Conservation (phyloP, 2,797 vertebrate species). For the Pachyuromys duprasi region DNA sequence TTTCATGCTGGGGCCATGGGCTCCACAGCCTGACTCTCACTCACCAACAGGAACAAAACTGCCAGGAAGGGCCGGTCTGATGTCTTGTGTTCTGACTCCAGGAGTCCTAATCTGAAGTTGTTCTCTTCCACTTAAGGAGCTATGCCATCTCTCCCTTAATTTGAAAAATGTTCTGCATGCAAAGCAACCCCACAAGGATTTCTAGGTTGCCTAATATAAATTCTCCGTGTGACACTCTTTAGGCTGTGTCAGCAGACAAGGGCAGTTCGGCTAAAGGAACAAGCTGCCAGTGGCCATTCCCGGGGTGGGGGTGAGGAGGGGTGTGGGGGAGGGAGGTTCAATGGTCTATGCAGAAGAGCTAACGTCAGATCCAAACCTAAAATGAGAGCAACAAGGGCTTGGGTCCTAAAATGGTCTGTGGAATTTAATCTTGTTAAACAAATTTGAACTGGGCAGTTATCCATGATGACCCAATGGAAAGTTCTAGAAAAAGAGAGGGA, state of each 20-base stretch:
- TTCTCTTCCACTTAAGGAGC: slow-evolving; percentile 72
- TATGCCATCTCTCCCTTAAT: slow-evolving; percentile 58
- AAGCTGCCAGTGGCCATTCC: not conserved
- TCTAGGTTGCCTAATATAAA: slow-evolving; percentile 45
- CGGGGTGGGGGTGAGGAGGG: not conserved
- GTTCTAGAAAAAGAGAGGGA: slow-evolving; percentile 50
- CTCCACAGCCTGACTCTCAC: slow-evolving; percentile 8
- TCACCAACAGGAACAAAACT: slow-evolving; percentile 61
- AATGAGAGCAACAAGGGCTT: slow-evolving; percentile 40
- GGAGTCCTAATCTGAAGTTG: slow-evolving; percentile 64
- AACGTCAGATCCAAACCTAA: slow-evolving; percentile 57
- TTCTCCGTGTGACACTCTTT: not conserved
- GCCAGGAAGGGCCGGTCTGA: slow-evolving; percentile 45
- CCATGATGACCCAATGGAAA: slow-evolving; percentile 76
- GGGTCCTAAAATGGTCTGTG: slow-evolving; percentile 63
- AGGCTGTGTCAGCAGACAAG: slow-evolving; percentile 48
- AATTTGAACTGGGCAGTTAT: slow-evolving; percentile 67
- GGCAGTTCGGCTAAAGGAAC: slow-evolving; percentile 45
- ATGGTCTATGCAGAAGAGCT: not conserved
- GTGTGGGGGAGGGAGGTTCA: not conserved
- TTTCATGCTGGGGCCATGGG: slow-evolving; percentile 1
- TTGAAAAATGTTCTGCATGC: slow-evolving; percentile 76
- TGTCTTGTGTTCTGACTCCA: slow-evolving; percentile 55
- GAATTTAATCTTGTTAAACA: slow-evolving; percentile 72
- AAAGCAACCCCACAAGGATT: slow-evolving; percentile 25